phyloP scores from a whole-genome alignment of 2,797 vertebrate species.

The Myotis myotis region DNA sequence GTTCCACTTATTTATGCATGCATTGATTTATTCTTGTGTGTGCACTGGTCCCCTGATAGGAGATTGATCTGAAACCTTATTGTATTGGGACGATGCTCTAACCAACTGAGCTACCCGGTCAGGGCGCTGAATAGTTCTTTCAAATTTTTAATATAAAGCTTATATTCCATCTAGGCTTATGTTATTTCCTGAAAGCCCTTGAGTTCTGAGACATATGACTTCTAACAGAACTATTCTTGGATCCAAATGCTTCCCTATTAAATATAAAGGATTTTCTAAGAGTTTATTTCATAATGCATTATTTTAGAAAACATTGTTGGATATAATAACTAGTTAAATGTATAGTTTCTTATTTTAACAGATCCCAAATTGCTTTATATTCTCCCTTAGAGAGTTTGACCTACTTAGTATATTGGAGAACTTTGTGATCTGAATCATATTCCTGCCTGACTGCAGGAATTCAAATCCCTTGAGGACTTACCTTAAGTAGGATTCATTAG shows the following conservation, averaged over 20 bases:
- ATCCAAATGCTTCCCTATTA: not conserved
- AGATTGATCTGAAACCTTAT: not conserved
- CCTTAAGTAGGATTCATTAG: constrained; percentile 73
- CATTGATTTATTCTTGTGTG: not conserved
- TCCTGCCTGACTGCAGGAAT: constrained; percentile 68
- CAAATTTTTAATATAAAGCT: not conserved
- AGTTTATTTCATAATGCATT: not conserved
- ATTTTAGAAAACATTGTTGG: not conserved
- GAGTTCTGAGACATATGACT: not conserved
- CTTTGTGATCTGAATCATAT: constrained; percentile 61
- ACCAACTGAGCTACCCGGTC: not conserved
- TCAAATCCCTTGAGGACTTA: constrained; percentile 74
- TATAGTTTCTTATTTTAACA: constrained; percentile 59
- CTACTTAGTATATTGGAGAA: constrained; percentile 62
- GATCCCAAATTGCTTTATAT: constrained; percentile 25
- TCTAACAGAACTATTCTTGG: not conserved
- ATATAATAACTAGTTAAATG: constrained; percentile 36
- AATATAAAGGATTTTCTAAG: not conserved
- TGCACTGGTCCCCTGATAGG: not conserved
- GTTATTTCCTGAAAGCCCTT: not conserved
- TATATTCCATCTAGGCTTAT: not conserved
- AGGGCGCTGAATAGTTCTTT: not conserved
- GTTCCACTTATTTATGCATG: not conserved
- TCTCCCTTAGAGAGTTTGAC: constrained; percentile 45
- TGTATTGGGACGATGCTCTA: not conserved